These are phyloP conservation scores for Silurus lanzhouensis DNA, from an alignment of 2,797 vertebrate genomes.

Conservation along the genomic window DNA sequence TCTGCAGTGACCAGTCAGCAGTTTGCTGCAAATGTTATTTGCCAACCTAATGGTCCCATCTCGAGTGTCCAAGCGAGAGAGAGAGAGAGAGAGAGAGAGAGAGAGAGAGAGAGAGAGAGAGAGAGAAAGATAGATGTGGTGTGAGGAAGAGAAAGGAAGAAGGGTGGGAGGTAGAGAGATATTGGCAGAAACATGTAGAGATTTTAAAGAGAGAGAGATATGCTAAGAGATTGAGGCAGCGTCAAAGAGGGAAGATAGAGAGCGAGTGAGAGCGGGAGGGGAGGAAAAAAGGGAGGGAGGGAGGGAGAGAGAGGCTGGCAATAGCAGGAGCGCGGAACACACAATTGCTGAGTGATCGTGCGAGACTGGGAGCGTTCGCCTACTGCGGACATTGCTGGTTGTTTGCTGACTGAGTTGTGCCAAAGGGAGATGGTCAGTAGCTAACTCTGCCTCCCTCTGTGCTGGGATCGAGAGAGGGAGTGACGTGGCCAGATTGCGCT, in stretches of 20 bases:
- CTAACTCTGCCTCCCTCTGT: slow-evolving; percentile 5
- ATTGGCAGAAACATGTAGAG: slow-evolving; percentile 37
- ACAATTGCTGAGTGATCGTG: slow-evolving; percentile 58
- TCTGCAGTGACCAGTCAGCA: slow-evolving; percentile 75
- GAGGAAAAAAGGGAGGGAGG: slow-evolving; percentile 1
- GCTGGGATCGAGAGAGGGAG: slow-evolving; percentile 18
- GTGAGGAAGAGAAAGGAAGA: slow-evolving; percentile 49
- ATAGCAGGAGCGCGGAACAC: slow-evolving; percentile 56
- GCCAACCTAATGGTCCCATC: slow-evolving; percentile 78
- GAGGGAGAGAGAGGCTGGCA: slow-evolving; percentile 32
- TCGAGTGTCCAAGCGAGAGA: slow-evolving; percentile 70
- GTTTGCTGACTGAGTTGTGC: slow-evolving; percentile 48
- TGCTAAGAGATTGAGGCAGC: slow-evolving; percentile 31
- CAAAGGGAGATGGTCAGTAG: slow-evolving; percentile 28
- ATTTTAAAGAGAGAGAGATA: slow-evolving; percentile 28
- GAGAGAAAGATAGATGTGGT: slow-evolving; percentile 29
- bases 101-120: slow-evolving; percentile 50
- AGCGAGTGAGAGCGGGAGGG: neutral
- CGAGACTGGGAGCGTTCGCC: slow-evolving; percentile 30
- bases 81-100: slow-evolving; percentile 50
- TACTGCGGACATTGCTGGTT: slow-evolving; percentile 45
- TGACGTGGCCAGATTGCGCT: slow-evolving; percentile 22
- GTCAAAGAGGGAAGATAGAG: neutral
- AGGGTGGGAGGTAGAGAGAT: slow-evolving; percentile 61
- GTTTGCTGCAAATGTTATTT: slow-evolving; percentile 77